Base-by-base conservation (phyloP, 2,113 vertebrate genomes). In the Gymnocephalus cernua region DNA sequence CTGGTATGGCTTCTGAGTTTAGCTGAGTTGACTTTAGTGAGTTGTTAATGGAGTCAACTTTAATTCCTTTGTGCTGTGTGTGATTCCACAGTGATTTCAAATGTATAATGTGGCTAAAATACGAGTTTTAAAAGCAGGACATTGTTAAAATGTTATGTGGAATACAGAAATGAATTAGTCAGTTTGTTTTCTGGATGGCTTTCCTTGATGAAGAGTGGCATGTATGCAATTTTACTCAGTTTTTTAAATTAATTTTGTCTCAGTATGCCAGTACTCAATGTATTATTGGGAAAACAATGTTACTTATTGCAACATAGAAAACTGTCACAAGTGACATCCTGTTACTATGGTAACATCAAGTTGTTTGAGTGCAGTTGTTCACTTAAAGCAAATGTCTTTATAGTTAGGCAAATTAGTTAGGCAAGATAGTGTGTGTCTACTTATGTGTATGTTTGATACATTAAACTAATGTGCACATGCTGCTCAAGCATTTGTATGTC, bases 311-410 rank as follows among this genome's bases (percentile, higher is more conserved):
- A 63, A 14, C 54, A 16, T 32, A 32, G 23, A 13, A 70, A 59
- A 51, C 32, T 72, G 53, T 76, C 54, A 47, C 50, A 23, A 79
- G 54, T 21, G 38, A 75, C 64, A 29, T 80, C 86, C 63, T 27
- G 87, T 89, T 74, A 32, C 91, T 16, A 80, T 87, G 82, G 83
- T 45, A 77, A 89, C 87, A 21, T 58, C n/a, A 67, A 82, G 64
- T 84, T 54, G 68, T 23, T 64, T 4, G 19, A 64, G 63, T 3
- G 12, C 77, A 63, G 16, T 74, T 54, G 25, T 23, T 66, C 35
- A 29, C 70, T 23, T 51, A 41, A 48, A 79, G 32, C 29, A 25
- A 70, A 71, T 10, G 25, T 57, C 2, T 53, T 61, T 9, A 27
- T n/a, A 59, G 11, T 64, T 41, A 29, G 6, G 4, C 18, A 3